A percentile compares a stretch with the other conserved stretches of the same genome.
Evolutionary conservation across 2,113 vertebrate species (phyloP).

Genomic region (Aegithalos caudatus): DNA sequence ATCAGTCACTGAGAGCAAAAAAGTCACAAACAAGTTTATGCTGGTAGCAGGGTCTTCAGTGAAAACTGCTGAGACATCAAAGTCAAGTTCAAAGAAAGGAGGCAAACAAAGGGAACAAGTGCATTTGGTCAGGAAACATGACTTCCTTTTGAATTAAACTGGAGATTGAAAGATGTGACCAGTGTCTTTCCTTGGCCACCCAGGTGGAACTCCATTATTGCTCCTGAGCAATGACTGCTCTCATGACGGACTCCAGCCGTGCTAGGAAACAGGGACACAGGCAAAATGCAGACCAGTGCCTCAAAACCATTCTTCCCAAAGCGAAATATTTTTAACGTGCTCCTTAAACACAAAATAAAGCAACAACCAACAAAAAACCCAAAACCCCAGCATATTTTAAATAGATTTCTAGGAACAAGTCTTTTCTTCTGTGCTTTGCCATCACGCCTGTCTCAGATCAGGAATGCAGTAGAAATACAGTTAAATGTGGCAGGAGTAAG

Average conservation of each 20-base stretch:
- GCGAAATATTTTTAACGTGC: background rate
- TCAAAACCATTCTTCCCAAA: background rate
- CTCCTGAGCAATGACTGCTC: background rate
- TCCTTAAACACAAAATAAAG: background rate
- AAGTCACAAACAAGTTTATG: background rate
- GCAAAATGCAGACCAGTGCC: background rate
- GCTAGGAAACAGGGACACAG: background rate
- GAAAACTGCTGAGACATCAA: slow-evolving; percentile 26
- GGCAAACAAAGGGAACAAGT: slow-evolving; percentile 10
- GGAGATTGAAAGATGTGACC: background rate
- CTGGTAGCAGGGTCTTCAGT: background rate
- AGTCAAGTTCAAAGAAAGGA: slow-evolving; percentile 49
- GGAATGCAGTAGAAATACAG: background rate
- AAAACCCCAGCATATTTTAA: background rate
- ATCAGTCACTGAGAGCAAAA: background rate
- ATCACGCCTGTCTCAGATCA: background rate
- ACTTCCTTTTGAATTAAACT: background rate
- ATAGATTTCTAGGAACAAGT: background rate
- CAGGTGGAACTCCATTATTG: background rate
- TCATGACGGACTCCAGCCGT: fast-evolving
- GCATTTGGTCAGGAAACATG: slow-evolving; percentile 21
- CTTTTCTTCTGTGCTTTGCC: background rate
- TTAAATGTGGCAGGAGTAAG: background rate
- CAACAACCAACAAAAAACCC: background rate
- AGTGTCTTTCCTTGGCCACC: background rate